phyloP scores from a whole-genome alignment of 2,113 vertebrate species.

The Gymnorhina tibicen region DNA sequence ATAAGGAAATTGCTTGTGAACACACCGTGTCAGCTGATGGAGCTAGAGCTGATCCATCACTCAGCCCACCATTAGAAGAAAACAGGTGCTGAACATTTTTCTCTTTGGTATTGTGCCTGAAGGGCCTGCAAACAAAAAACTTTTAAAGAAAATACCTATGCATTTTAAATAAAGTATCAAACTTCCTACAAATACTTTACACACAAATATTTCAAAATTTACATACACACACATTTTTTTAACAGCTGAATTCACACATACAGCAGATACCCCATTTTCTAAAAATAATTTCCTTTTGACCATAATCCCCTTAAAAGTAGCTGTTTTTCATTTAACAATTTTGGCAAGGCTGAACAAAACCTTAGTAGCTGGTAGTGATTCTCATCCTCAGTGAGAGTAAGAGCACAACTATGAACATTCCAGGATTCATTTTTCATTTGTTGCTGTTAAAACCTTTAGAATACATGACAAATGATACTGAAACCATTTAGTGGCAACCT shows the following conservation, averaged over 20 bases:
- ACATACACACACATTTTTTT: background rate
- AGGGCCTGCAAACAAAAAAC: background rate
- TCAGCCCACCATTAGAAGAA: background rate
- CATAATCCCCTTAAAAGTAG: background rate
- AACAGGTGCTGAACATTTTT: background rate
- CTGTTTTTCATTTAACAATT: background rate
- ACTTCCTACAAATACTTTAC: background rate
- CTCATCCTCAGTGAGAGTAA: background rate
- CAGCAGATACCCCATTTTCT: fast-evolving
- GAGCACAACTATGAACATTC: fast-evolving
- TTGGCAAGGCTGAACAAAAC: background rate
- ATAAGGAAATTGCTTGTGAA: background rate
- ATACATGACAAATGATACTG: background rate
- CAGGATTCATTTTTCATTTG: background rate
- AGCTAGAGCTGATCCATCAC: background rate
- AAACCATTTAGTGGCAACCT: background rate
- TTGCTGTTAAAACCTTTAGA: background rate
- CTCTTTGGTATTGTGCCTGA: constrained; percentile 4
- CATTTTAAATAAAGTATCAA: background rate
- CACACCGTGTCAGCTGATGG: constrained; percentile 41
- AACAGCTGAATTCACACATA: background rate
- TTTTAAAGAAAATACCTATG: background rate
- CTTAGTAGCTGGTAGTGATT: background rate
- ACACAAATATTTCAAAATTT: background rate
- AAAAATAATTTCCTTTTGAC: background rate